Base-by-base conservation (phyloP, 2,888 invertebrate species). In the Erannis defoliaria region DNA sequence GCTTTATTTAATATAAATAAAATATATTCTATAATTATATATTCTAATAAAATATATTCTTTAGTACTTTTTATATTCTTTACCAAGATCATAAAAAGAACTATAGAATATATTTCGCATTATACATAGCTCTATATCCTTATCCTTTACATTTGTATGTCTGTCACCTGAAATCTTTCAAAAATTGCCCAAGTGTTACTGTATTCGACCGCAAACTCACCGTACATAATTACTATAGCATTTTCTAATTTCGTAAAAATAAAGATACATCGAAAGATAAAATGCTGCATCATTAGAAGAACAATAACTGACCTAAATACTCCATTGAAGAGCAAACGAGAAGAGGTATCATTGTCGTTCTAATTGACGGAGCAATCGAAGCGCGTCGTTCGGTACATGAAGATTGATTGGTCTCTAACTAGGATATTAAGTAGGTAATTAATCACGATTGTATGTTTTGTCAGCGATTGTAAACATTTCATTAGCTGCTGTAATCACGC, bases 301-400 rank as follows among this genome's bases (percentile, higher is more conserved):
- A 55, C 57, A 43, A 58, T 55, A 55, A 54, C 55, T 69, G 61
- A 49, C 65, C 69, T 55, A 64, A 62, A 68, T 68, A 63, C 58
- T 66, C 40, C 46, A 57, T 59, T 54, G 58, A 45, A 62, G 57
- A 59, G 50, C 50, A 62, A 66, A 67, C 56, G 59, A 62, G 64
- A 43, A 51, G 53, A 57, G 45, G 33, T 61, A 64, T 68, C 66
- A 67, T 68, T 67, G 66, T 66, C 61, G 64, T 64, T 64, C 67
- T 67, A 71, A 71, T 67, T 68, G 71, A 67, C 55, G 62, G 37
- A 19, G 68, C 59, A 67, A 67, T 66, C 66, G 68, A 71, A 67
- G 66, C 68, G 66, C 57, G 54, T 56, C 70, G 58, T 63, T 51
- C 9, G 50, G 2, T 56, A 55, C 64, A 68, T 67, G 66, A 71